A percentile compares a stretch with the other conserved stretches of the same genome.
Evolutionary conservation across 2,888 invertebrate genomes (phyloP).

Genomic region (Nemurella pictetii): DNA sequence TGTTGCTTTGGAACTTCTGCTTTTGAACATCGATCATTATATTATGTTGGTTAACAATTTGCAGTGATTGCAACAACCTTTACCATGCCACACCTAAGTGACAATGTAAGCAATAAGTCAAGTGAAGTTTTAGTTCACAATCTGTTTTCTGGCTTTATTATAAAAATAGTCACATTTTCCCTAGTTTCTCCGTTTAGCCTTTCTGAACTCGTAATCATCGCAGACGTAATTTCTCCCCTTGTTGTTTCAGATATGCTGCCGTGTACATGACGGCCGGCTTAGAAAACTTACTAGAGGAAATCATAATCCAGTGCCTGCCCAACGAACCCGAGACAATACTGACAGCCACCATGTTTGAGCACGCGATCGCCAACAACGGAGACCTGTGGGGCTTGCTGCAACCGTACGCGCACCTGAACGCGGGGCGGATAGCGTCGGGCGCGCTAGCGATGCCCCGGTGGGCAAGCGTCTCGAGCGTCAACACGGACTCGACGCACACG

Average conservation of each 20-base stretch:
- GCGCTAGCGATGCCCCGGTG: slow-evolving; percentile 82
- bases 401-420: slow-evolving; percentile 88
- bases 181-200: too few species aligned
- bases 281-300: slow-evolving; percentile 87
- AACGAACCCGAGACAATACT: slow-evolving; percentile 64
- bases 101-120: too few species aligned
- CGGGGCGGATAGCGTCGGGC: slow-evolving; percentile 83
- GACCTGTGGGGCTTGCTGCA: slow-evolving; percentile 89
- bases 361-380: slow-evolving; percentile 81
- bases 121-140: too few species aligned
- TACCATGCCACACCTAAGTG: too few species aligned
- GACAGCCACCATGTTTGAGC: slow-evolving; percentile 79
- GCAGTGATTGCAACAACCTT: too few species aligned
- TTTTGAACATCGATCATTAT: too few species aligned
- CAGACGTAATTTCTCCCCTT: too few species aligned
- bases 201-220: too few species aligned
- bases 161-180: too few species aligned
- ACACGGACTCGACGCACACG: slow-evolving; percentile 40
- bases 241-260: slow-evolving; percentile 70
- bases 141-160: too few species aligned
- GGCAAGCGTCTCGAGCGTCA: slow-evolving; percentile 56
- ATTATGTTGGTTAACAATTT: too few species aligned
- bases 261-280: slow-evolving; percentile 87
- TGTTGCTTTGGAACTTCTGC: too few species aligned
- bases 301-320: slow-evolving; percentile 70